Percentiles rank a stretch among this genome's conserved stretches.
These are phyloP conservation scores for Choloepus hoffmanni DNA, from an alignment of 2,113 vertebrate species.

Conservation along the genomic window DNA sequence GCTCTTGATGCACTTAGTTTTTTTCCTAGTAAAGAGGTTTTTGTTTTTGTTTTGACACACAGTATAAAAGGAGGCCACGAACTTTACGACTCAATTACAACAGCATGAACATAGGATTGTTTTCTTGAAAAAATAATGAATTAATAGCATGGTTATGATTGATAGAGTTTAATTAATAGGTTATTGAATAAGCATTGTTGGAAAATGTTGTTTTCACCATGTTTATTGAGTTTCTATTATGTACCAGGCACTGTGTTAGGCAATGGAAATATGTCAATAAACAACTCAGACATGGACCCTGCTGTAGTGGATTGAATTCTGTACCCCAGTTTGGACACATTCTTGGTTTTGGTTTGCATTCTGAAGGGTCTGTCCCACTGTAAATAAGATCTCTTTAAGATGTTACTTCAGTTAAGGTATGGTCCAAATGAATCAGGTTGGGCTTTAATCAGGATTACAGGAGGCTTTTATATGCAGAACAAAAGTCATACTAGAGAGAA, in stretches of 20 bases:
- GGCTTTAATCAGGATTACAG: too few species aligned
- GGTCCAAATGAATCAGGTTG: too few species aligned
- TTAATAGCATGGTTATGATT: constrained; percentile 6
- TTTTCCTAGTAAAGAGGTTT: constrained; percentile 21
- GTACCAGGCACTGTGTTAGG: neutral
- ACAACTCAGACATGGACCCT: neutral
- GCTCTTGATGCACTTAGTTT: neutral
- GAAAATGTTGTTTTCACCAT: constrained; percentile 34
- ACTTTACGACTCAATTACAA: neutral
- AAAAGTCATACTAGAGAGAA: too few species aligned
- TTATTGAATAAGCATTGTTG: constrained; percentile 5
- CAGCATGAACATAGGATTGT: constrained; percentile 1
- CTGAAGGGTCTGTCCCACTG: too few species aligned
- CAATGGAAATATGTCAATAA: neutral
- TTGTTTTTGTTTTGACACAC: neutral
- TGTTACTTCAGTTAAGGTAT: too few species aligned
- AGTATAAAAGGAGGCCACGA: neutral
- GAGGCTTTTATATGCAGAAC: too few species aligned
- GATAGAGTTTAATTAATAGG: constrained; percentile 48
- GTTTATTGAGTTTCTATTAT: constrained; percentile 43
- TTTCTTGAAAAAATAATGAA: constrained; percentile 49
- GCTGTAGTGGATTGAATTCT: too few species aligned
- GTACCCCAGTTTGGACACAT: too few species aligned
- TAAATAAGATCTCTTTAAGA: too few species aligned
- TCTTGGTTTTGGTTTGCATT: too few species aligned